These are phyloP conservation scores for Rhynchophorus ferrugineus DNA, from an alignment of 1,140 invertebrate species.

Conservation along the genomic window DNA sequence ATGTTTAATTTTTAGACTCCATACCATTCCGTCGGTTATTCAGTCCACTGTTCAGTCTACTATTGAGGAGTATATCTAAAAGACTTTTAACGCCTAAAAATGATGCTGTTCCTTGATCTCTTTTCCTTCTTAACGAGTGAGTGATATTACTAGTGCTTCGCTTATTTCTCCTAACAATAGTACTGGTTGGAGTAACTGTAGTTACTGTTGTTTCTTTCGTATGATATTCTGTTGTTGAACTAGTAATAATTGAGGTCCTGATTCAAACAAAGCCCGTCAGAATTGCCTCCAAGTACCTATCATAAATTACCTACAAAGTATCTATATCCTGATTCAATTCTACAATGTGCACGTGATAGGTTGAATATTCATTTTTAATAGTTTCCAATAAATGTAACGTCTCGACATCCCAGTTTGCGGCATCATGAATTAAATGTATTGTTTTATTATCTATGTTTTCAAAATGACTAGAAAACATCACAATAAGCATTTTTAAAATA, in stretches of 20 bases:
- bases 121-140: constrained; percentile 2
- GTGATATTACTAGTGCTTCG: constrained; percentile 2
- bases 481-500: no score
- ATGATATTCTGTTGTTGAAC: background rate
- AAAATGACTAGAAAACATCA: background rate
- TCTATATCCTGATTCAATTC: background rate
- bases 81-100: constrained; percentile 20
- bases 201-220: background rate
- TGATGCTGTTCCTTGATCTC: background rate
- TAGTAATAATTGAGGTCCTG: no score
- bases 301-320: background rate
- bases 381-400: constrained; percentile 27
- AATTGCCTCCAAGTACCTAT: background rate
- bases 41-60: background rate
- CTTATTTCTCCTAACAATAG: constrained; percentile 7
- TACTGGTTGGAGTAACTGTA: background rate
- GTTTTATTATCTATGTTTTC: constrained; percentile 24
- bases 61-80: constrained; percentile 21
- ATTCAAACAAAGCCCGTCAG: no score
- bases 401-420: constrained; percentile 22
- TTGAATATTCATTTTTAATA: constrained; percentile 20
- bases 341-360: constrained; percentile 15
- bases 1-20: background rate
- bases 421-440: constrained; percentile 32
- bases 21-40: background rate